Base-by-base conservation (phyloP, 2,888 invertebrate species). In the Melinaea menophilus region DNA sequence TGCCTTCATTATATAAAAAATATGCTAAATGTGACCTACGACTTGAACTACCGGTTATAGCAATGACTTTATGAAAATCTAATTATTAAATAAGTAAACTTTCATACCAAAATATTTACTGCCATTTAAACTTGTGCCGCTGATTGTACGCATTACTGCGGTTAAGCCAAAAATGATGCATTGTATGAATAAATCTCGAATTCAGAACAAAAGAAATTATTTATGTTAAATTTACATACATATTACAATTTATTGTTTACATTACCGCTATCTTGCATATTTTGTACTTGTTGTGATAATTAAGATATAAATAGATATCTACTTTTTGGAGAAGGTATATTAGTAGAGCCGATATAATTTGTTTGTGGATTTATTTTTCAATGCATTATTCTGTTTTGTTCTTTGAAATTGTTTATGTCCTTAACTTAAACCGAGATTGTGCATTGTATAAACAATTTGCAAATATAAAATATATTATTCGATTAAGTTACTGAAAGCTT, bases 391-490 rank as follows among this genome's bases (percentile, higher is more conserved):
- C 41, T 9, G 4, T 56, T 41, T 57, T 22, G 47, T 63, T 46
- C 58, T 71, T 73, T 70, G 70, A 75, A 72, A 76, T 80, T 73
- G 71, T 77, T 81, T 82, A 77, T 67, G 72, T 74, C 78, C 74
- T 77, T 75, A 69, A 76, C 71, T 74, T 81, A 81, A 84, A 85
- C 84, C 83, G 79, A 80, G 71, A 72, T 66, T 75, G 88, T 88
- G 88, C 76, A 89, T 87, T 89, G 82, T 86, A 88, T 78, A 86
- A 82, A 82, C 79, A 85, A 87, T 81, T 86, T 88, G 86, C 82
- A 81, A 88, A 82, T 75, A 81, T 81, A 82, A 81, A 85, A 82
- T 81, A 83, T 78, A 85, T 85, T 79, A 86, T 88, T 87, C 81
- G 79, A 80, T 73, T 89, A 88, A 89, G 89, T 89, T 89, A 89